Base-by-base conservation (phyloP, 2,797 vertebrate genomes). In the Rhyacichthys aspro region DNA sequence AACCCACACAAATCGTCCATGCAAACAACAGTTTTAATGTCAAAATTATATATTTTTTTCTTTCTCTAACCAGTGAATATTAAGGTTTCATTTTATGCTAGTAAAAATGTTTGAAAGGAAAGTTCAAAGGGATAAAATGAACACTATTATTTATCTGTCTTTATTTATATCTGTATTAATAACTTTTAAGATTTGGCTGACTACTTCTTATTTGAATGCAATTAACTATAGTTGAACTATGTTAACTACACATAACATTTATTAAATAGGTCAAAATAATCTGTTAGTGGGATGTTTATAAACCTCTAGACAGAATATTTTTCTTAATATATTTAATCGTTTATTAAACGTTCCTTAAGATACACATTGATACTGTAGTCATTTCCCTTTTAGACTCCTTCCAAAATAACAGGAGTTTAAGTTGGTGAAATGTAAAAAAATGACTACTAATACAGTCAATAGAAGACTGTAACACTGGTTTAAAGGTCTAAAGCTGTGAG, bases 1-100 rank as follows among this genome's bases (percentile, higher is more conserved):
- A 11, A 14, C 37, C 37, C 11, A 67, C 52, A 83, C 47, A 82
- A 75, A 65, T 7, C 34, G 63, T 41, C 64, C 81, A 82, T 78
- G 84, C 76, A 84, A 15, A 60, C 49, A 69, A 62, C 1, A 12
- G 5, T 28, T 54, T 18, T 28, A 53, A 64, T 18, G 19, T 52
- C 8, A 56, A 42, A 48, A 47, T 39, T 38, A 38, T 38, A 11
- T 23, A 2, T 23, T 23, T 23, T 23, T 23, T 23, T 23, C 5
- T 23, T 23, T 23, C 19, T 23, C 19, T 2, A 5, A 23, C 19
- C 19, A 23, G 19, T 2, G 19, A 23, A 23, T 23, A 2, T 23
- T 2, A 23, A 23, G 19, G 19, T 23, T 23, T 23, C 2, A 23
- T 23, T 23, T 23, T 5, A 2, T 2, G 19, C 5, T 23, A 23